Evolutionary conservation across 1,140 invertebrate species (phyloP).

Genomic region (Telenomus remus): DNA sequence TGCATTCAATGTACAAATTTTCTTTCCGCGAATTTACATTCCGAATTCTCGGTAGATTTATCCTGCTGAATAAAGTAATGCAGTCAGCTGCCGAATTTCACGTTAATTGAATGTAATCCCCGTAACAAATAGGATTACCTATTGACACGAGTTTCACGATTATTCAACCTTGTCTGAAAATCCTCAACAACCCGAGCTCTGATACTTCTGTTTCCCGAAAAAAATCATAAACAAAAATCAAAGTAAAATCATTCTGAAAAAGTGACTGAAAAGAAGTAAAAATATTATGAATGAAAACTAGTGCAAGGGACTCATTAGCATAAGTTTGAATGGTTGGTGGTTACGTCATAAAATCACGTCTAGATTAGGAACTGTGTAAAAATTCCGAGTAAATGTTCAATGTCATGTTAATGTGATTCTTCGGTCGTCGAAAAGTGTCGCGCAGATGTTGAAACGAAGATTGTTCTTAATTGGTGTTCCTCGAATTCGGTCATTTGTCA

Average conservation of each 20-base stretch:
- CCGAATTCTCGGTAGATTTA: neutral
- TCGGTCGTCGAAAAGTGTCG: constrained; percentile 6
- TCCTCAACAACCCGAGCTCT: neutral
- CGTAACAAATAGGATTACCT: constrained; percentile 47
- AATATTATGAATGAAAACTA: too few relatives aligned
- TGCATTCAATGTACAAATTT: too few relatives aligned
- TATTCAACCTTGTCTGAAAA: constrained; percentile 6
- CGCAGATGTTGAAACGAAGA: constrained; percentile 13
- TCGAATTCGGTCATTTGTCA: constrained; percentile 28
- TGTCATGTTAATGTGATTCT: constrained; percentile 24
- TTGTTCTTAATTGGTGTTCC: constrained; percentile 30
- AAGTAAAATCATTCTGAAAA: too few relatives aligned
- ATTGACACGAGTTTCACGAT: constrained; percentile 10
- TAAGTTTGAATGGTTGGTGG: too few relatives aligned
- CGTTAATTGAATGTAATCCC: constrained; percentile 50
- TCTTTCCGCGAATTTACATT: neutral
- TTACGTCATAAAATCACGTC: too few relatives aligned
- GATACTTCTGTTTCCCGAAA: too few relatives aligned
- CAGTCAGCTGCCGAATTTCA: constrained; percentile 34
- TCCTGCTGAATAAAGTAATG: constrained; percentile 9
- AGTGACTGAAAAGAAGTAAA: too few relatives aligned
- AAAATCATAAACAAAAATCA: too few relatives aligned
- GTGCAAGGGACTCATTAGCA: too few relatives aligned
- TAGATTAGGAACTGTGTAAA: too few relatives aligned
- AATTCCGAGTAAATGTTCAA: neutral